Evolutionary conservation across 1,140 invertebrate genomes (phyloP).

Genomic region (Leucophenga varia): DNA sequence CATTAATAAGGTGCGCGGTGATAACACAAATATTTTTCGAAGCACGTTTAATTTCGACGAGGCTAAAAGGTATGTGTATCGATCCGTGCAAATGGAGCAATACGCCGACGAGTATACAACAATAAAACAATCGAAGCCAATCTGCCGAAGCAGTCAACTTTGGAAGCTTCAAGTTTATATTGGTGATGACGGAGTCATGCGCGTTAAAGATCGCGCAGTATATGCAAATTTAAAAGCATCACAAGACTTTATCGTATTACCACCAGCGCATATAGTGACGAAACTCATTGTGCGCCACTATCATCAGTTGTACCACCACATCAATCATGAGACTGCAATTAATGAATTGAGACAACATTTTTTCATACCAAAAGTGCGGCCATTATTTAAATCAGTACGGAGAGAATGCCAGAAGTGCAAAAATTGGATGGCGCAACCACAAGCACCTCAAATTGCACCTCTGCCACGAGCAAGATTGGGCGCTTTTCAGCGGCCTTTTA

Average conservation of each 20-base stretch:
- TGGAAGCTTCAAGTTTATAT: constrained; percentile 6
- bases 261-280: constrained; percentile 36
- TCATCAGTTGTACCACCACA: constrained; percentile 19
- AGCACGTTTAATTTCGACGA: neutral
- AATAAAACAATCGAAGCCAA: neutral
- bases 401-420: no score
- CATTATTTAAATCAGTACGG: no score
- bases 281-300: constrained; percentile 38
- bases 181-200: constrained; percentile 7
- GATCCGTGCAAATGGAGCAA: neutral
- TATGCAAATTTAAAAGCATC: no score
- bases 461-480: no score
- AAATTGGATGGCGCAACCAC: no score
- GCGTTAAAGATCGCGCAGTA: constrained; percentile 1
- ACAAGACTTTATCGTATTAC: constrained; percentile 3
- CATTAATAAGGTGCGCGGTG: no score
- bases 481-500: no score
- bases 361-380: no score
- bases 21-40: no score
- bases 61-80: no score
- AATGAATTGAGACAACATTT: no score
- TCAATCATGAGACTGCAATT: constrained; percentile 5
- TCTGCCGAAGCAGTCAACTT: neutral
- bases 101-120: neutral
- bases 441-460: no score